A percentile compares a stretch with the other conserved stretches of the same genome.
These are phyloP conservation scores for Trachelus stipa DNA, from an alignment of 2,888 invertebrate genomes.

Conservation along the genomic window DNA sequence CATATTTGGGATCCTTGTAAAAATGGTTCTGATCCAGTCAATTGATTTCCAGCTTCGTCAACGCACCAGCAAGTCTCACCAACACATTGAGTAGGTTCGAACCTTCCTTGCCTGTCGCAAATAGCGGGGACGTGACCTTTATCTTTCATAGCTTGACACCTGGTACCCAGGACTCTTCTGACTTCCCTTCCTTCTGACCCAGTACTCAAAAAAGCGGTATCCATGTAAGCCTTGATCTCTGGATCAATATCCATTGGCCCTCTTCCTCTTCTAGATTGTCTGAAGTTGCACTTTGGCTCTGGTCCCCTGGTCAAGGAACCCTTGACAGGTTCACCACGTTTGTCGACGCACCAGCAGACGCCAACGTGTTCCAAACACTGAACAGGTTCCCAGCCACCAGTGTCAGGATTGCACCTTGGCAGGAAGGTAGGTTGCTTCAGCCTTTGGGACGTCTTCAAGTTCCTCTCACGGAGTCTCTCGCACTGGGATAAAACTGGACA, in stretches of 20 bases:
- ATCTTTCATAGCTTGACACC: conserved; percentile 70
- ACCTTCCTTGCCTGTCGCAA: conserved; percentile 78
- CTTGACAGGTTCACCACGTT: conserved; percentile 83
- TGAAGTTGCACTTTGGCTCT: conserved; percentile 82
- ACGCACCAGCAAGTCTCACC: conserved; percentile 85
- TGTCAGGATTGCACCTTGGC: conserved; percentile 79
- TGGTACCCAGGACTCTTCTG: conserved; percentile 67
- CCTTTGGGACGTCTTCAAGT: conserved; percentile 77
- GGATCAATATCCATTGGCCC: conserved; percentile 47
- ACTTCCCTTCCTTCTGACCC: conserved; percentile 58
- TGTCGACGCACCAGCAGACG: conserved; percentile 90
- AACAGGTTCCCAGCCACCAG: conserved; percentile 83
- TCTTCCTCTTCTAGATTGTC: conserved; percentile 77
- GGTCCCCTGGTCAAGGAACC: conserved; percentile 82
- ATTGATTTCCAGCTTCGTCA: conserved; percentile 83
- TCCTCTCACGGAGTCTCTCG: conserved; percentile 83
- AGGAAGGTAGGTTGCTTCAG: conserved; percentile 81
- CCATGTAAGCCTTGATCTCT: conserved; percentile 57
- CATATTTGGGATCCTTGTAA: conserved; percentile 72
- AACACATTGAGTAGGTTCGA: conserved; percentile 81
- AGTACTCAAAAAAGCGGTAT: conserved; percentile 43
- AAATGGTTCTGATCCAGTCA: conserved; percentile 74
- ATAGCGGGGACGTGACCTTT: conserved; percentile 68
- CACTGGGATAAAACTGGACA: conserved; percentile 88
- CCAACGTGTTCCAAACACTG: conserved; percentile 83